A percentile compares a stretch with the other conserved stretches of the same genome.
Evolutionary conservation across 1,140 invertebrate genomes (phyloP).

Genomic region (Gonioctena quinquepunctata): DNA sequence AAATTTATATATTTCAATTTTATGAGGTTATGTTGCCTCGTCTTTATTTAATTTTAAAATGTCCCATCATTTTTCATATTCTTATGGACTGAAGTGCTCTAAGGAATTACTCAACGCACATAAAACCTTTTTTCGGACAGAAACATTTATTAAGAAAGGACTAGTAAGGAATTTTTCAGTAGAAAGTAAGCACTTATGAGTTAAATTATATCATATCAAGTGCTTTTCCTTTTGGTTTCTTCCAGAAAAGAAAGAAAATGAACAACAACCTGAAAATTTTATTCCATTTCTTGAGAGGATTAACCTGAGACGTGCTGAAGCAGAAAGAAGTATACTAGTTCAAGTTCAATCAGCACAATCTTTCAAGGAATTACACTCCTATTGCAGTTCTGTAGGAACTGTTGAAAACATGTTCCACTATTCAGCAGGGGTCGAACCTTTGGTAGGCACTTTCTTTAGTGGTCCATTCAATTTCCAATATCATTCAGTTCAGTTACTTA

Average conservation of each 20-base stretch:
- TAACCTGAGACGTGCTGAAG: conserved; percentile 56
- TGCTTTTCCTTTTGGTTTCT: not conserved
- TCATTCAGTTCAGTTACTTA: no score
- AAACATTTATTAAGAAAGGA: not conserved
- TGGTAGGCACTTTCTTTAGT: conserved; percentile 50
- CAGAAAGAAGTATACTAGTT: conserved; percentile 63
- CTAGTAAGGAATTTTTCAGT: not conserved
- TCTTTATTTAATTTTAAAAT: not conserved
- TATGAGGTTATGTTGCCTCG: not conserved
- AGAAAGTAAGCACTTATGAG: not conserved
- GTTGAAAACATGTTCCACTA: conserved; percentile 68
- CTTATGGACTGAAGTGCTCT: not conserved
- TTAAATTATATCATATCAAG: no score
- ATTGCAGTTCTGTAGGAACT: conserved; percentile 65
- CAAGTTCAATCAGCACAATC: conserved; percentile 68
- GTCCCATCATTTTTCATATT: not conserved
- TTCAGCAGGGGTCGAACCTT: conserved; percentile 54
- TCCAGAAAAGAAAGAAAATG: not conserved
- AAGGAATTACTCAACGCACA: not conserved
- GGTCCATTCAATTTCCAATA: no score
- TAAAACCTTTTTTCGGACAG: not conserved
- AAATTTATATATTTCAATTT: no score
- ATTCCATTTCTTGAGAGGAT: conserved; percentile 46
- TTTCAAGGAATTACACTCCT: conserved; percentile 63
- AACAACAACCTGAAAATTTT: conserved; percentile 20